Percentiles rank a stretch among this genome's conserved stretches.
Evolutionary conservation across 2,888 invertebrate species (phyloP).

Genomic region (Loripinus fragilis): DNA sequence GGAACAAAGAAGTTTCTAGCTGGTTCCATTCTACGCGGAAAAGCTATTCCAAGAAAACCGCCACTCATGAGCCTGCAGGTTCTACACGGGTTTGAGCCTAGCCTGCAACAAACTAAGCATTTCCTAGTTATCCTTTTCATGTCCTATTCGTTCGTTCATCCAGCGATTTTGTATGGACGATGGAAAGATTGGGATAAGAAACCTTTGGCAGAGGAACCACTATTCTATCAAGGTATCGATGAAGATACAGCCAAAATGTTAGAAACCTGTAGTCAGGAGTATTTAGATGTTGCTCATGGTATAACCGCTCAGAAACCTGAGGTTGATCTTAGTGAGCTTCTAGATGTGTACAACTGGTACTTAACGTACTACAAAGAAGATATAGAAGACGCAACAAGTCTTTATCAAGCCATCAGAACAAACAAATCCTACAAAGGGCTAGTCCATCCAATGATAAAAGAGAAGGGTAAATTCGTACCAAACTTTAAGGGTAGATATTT

Average conservation of each 20-base stretch:
- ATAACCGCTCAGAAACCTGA: conserved; percentile 56
- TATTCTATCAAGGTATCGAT: conserved; percentile 69
- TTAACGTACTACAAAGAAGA: conserved; percentile 66
- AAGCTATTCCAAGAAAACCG: conserved; percentile 63
- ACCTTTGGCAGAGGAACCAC: conserved; percentile 57
- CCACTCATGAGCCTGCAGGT: conserved; percentile 66
- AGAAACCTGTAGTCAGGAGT: conserved; percentile 61
- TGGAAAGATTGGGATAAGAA: conserved; percentile 74
- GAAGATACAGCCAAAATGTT: conserved; percentile 56
- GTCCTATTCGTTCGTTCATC: conserved; percentile 67
- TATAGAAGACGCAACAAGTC: conserved; percentile 62
- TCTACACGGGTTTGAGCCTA: conserved; percentile 63
- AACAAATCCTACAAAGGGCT: conserved; percentile 69
- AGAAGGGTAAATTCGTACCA: conserved; percentile 53
- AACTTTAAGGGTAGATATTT: conserved; percentile 65
- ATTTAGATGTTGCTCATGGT: conserved; percentile 52
- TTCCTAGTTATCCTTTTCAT: conserved; percentile 67
- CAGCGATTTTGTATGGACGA: conserved; percentile 69
- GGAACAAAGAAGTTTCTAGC: conserved; percentile 58
- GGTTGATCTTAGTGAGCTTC: conserved; percentile 61
- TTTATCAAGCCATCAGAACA: conserved; percentile 65
- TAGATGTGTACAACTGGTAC: conserved; percentile 68
- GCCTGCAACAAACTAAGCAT: conserved; percentile 63
- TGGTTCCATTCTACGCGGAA: conserved; percentile 65
- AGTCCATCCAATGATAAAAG: conserved; percentile 62